Base-by-base conservation (phyloP, 2,797 vertebrate species). In the Champsocephalus gunnari region DNA sequence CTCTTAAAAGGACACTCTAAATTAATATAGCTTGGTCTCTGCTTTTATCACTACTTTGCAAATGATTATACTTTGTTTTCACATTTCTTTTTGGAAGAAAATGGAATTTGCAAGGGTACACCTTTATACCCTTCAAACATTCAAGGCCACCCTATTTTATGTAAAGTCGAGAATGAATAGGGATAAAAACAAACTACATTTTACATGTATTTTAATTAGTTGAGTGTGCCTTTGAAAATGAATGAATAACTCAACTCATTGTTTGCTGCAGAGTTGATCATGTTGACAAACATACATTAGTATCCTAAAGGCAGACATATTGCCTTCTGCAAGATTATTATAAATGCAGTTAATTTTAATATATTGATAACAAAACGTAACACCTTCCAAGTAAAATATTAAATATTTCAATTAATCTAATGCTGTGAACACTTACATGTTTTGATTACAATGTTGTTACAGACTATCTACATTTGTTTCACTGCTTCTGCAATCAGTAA, bases 391-490 rank as follows among this genome's bases (percentile, higher is more conserved):
- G 60, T 65, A 13, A 49, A 61, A 70, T 43, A 10, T 64, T 45
- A 12, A 13, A 34, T 24, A 59, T 57, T 70, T 66, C 17, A 63
- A 62, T 66, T 0, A 66, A 67, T 58, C 9, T 12, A 19, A 64
- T 32, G 17, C 7, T 3, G 50, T 55, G 28, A 16, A 32, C 47
- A 3, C 1, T 60, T 12, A 21, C 32, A 45, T 49, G 19, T 77
- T 70, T 49, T 73, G 19, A 4, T 65, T 9, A 32, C 24, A 65
- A 17, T 57, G 60, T 66, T 71, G 19, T 49, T 32, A 62, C 19
- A 21, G 12, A 48, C 14, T 50, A 13, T 76, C 41, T 68, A 48
- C 21, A 54, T 77, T 86, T 77, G 53, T 79, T 73, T 78, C 38
- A 78, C 28, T 75, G 62, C 41, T 55, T 66, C 66, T 17, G 38